Base-by-base conservation (phyloP, 2,113 vertebrate species). In the Tachysurus vachellii region DNA sequence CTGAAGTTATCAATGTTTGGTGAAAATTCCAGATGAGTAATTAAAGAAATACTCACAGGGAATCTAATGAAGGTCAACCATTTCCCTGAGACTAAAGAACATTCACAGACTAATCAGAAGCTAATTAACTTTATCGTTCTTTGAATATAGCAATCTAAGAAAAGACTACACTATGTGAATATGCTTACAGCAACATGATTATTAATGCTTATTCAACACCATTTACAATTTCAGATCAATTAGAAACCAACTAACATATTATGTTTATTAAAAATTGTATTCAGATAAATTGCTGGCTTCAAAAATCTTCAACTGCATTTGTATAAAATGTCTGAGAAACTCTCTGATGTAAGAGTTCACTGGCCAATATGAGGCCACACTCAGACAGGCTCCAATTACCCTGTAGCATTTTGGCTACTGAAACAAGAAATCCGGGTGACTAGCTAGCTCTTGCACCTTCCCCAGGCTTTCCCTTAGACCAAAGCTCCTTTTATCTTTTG, bases 301-400 rank as follows among this genome's bases (percentile, higher is more conserved):
- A 31, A 53, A 28, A 9, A 79, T 90, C 84, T 70, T 36, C 87
- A 88, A 85, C 91, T 90, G 76, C 9, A 36, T 88, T 77, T 90
- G 90, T 89, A 85, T 80, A 50, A 62, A 82, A 90, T 91, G 88
- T 56, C 4, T 8, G 21, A 89, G 26, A 62, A 86, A 66, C 1
- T 17, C 59, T 91, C 77, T 86, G 86, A 85, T 85, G 57, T 53
- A 19, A 3, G 50, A 66, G 3, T 92, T 93, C 82, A 86, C 80
- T 83, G 54, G 87, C 88, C 79, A 89, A 77, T 80, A 31, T 19
- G 71, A 84, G 79, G 86, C 88, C 84, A 57, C 66, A 88, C 57
- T 84, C 77, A 75, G 36, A 86, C 86, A 90, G 88, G 80, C 91
- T 91, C 92, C 93, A 92, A 92, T 88, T 93, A 89, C 88, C 89